These are phyloP conservation scores for Bradypodion pumilum DNA, from an alignment of 2,797 vertebrate species.

Conservation along the genomic window DNA sequence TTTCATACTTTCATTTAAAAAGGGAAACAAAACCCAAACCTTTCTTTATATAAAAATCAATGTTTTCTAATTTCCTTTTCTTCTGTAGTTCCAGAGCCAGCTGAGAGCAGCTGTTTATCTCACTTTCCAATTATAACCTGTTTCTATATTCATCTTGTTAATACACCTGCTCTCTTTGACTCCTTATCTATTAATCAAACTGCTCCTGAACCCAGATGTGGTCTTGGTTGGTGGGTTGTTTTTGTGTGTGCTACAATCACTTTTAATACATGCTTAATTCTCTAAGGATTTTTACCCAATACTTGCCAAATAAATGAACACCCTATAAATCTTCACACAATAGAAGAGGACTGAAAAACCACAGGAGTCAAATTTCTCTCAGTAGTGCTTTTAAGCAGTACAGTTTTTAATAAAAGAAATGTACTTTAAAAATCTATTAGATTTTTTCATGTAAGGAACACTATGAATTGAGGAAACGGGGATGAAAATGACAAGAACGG, in stretches of 20 bases:
- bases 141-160: constrained; percentile 44
- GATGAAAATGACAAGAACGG: not conserved
- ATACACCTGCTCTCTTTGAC: constrained; percentile 18
- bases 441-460: not conserved
- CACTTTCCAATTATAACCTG: constrained; percentile 46
- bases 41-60: constrained; percentile 4
- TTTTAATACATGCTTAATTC: constrained; percentile 2
- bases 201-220: constrained; percentile 30
- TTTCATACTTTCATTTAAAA: constrained; percentile 23
- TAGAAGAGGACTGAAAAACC: not conserved
- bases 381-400: not conserved
- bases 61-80: constrained; percentile 44
- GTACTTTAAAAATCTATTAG: not conserved
- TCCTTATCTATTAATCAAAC: constrained; percentile 30
- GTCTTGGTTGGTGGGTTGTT: too few species aligned
- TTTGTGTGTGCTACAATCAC: constrained; percentile 13
- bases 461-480: not conserved
- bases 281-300: constrained; percentile 15
- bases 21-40: constrained; percentile 26
- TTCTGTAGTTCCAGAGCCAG: constrained; percentile 47
- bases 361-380: constrained; percentile 1
- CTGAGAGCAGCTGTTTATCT: constrained; percentile 50
- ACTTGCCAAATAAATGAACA: constrained; percentile 7
- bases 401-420: not conserved
- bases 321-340: constrained; percentile 15